Base-by-base conservation (phyloP, 2,113 vertebrate genomes). In the Istiophorus platypterus region DNA sequence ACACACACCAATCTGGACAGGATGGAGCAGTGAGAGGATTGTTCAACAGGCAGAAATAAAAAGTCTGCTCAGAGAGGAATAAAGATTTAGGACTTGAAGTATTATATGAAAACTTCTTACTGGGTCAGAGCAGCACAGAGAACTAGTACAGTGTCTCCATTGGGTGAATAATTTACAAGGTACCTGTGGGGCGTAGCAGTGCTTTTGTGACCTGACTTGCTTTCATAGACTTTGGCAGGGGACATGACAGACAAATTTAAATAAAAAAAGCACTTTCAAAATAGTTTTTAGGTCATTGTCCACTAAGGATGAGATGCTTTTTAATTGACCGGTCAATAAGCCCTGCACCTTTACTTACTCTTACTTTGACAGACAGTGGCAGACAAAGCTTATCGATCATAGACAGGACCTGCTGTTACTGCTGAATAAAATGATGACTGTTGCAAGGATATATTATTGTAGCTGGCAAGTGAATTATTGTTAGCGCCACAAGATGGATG, bases 101-200 rank as follows among this genome's bases (percentile, higher is more conserved):
- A 58, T 41, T 34, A 45, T 65, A 49, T 76, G 54, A 71, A 34
- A 72, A 89, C 74, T 78, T 88, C 41, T 77, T 85, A 76, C 5
- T 89, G 75, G 85, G 86, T 85, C 89, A 88, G 51, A 73, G 61
- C 75, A 42, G 64, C 41, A 57, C 65, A 73, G 27, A 63, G 8
- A 85, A 86, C 68, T 72, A 29, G 86, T 45, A 42, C 72, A n/a
- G 26, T 12, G 78, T 82, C 89, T 91, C 67, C 80, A 86, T 72
- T 59, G 75, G 66, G 78, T 84, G 86, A 91, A 90, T 89, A 52
- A 89, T 89, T 87, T 84, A 85, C 4, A 37, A 78, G 58, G 59
- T 72, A 89, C 82, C 81, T 89, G 85, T 68, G 73, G 76, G 71
- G 76, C 34, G 29, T 18, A 56, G 84, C 61, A 59, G 62, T 26